Conservation (phyloP, 2,113 vertebrate species). For the Sprattus sprattus region DNA sequence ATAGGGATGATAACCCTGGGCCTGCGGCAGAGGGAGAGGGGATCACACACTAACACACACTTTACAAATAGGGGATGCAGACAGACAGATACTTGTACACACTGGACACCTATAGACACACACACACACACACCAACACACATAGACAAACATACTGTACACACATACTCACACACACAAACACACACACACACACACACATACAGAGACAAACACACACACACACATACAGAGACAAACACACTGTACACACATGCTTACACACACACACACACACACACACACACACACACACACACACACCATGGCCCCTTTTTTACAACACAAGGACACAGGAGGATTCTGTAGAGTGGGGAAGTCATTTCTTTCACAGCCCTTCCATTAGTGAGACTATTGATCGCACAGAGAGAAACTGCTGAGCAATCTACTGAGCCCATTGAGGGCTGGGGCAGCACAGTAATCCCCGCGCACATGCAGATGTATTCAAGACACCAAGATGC, state of each 20-base stretch:
- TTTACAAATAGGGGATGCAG: neutral
- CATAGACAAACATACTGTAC: neutral
- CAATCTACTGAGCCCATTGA: constrained; percentile 54
- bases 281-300: constrained; percentile 8
- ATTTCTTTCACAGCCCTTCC: constrained; percentile 60
- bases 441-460: constrained; percentile 28
- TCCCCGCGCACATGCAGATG: neutral
- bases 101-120: neutral
- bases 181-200: constrained; percentile 22
- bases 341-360: constrained; percentile 31
- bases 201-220: constrained; percentile 21
- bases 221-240: neutral
- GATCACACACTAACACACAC: neutral
- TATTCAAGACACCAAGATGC: neutral
- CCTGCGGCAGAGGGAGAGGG: neutral
- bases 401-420: constrained; percentile 51
- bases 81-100: constrained; percentile 19
- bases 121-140: neutral
- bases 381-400: constrained; percentile 67
- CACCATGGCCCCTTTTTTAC: neutral
- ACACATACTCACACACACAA: constrained; percentile 22
- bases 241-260: constrained; percentile 18
- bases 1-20: constrained; percentile 22
- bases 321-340: neutral
- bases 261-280: constrained; percentile 25